Evolutionary conservation across 92 coral and sea anemone genomes (phyloP), one percentile per base, ranked within the genome.

Genomic region (Actinernus sp.): DNA sequence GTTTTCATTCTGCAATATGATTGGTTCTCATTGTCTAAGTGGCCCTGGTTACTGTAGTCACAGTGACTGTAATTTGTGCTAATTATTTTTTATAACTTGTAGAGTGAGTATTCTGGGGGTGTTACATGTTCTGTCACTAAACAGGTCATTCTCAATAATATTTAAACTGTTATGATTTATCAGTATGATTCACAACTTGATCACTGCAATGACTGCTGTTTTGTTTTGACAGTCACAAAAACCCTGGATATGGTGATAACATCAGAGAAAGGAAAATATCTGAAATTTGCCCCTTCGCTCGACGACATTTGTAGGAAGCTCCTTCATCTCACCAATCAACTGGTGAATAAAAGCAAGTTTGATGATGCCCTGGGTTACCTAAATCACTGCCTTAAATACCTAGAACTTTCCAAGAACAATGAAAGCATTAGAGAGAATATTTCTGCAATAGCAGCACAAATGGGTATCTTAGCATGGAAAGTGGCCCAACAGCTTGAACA

Each of bases 231-330:
- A 88, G 95, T 86, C 40, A 64, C 74, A 24, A 28, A 48, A 37
- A 64, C 62, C 26, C 82, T 88, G 25, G 71, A 83, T 21, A 31
- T 62, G 59, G 81, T 88, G 18, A 39, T 90, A 11, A 53, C 71
- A 4, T 19, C 20, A 6, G 70, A 74, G 5, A 68, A 85, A 65
- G 96, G 89, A 10, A 80, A 76, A 22, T 81, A 64, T 37, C 81
- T 71, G 40, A 56, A 55, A 65, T 63, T 62, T 22, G 64, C 69
- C 2, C 78, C 92, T 3, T 68, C 89, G 0, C 49, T 90, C 50
- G 96, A 85, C 60, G 86, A 90, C 24, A 72, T 85, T 50, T 67
- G 86, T 12, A 90, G 63, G 61, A 88, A 83, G 49, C 50, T 90
- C 24, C 76, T 65, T 31, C 78, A 72, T 13, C 65, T 90, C 10